Percentiles rank a stretch among this genome's conserved stretches.
Conservation (phyloP, 2,113 vertebrate species). For the Orycteropus afer region DNA sequence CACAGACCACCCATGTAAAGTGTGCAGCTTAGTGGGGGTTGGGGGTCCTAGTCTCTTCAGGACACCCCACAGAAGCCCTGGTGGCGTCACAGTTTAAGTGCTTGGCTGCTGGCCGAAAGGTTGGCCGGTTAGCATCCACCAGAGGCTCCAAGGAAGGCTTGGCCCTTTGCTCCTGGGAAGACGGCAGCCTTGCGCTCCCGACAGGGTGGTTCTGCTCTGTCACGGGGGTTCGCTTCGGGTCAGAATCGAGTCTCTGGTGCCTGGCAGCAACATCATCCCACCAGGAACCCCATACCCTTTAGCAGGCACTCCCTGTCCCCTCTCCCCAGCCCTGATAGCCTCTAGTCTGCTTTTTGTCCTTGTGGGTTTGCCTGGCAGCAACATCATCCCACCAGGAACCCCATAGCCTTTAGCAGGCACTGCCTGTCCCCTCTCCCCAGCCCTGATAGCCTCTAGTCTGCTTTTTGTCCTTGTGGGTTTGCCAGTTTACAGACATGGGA, state of each 20-base stretch:
- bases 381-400: no score
- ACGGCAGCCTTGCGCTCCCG: background rate
- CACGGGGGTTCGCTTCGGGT: background rate
- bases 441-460: no score
- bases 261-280: no score
- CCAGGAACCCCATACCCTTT: background rate
- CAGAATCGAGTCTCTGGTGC: background rate
- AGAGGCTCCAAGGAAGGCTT: background rate
- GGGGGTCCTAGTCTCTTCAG: no score
- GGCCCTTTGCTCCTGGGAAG: background rate
- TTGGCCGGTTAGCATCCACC: background rate
- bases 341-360: no score
- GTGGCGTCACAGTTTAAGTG: background rate
- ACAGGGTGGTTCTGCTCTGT: background rate
- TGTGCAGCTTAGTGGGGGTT: no score
- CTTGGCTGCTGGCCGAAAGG: background rate
- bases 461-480: no score
- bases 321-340: background rate
- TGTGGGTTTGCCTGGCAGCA: no score
- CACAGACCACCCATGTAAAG: background rate
- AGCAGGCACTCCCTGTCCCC: background rate
- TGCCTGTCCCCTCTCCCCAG: no score
- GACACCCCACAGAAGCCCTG: background rate
- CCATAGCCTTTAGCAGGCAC: no score
- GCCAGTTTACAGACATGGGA: no score